A percentile compares a stretch with the other conserved stretches of the same genome.
Conservation (phyloP, 2,797 vertebrate species). For the Malurus leucopterus region DNA sequence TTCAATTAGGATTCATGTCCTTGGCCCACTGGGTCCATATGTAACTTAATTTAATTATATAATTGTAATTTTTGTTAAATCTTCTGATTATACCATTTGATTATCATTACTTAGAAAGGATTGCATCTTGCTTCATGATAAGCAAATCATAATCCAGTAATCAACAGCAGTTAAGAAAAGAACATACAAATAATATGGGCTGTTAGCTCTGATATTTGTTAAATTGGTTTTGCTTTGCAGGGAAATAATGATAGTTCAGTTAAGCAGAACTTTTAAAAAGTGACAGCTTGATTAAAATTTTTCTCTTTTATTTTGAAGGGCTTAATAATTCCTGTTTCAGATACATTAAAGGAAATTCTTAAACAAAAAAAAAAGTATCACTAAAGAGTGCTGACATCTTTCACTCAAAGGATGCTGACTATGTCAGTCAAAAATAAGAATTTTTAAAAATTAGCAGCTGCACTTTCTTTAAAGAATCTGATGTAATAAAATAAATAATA, state of each 20-base stretch:
- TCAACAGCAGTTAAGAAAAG: background rate
- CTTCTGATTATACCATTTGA: background rate
- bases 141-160: background rate
- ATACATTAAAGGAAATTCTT: background rate
- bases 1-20: background rate
- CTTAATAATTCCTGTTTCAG: background rate
- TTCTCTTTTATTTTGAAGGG: constrained; percentile 15
- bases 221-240: background rate
- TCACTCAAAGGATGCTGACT: background rate
- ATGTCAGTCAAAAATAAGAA: background rate
- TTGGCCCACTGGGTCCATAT: background rate
- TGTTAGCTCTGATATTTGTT: background rate
- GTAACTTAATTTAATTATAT: background rate
- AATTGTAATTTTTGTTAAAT: background rate
- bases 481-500: background rate
- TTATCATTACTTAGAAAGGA: background rate
- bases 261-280: background rate
- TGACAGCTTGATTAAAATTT: background rate
- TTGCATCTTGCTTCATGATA: background rate
- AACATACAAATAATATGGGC: background rate
- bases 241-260: background rate
- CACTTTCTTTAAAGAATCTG: background rate
- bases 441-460: background rate
- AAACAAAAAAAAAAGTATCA: background rate
- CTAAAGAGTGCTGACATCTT: background rate